Percentiles rank a stretch among this genome's conserved stretches.
phyloP scores from a whole-genome alignment of 2,797 vertebrate species.

The Crocidura indochinensis region DNA sequence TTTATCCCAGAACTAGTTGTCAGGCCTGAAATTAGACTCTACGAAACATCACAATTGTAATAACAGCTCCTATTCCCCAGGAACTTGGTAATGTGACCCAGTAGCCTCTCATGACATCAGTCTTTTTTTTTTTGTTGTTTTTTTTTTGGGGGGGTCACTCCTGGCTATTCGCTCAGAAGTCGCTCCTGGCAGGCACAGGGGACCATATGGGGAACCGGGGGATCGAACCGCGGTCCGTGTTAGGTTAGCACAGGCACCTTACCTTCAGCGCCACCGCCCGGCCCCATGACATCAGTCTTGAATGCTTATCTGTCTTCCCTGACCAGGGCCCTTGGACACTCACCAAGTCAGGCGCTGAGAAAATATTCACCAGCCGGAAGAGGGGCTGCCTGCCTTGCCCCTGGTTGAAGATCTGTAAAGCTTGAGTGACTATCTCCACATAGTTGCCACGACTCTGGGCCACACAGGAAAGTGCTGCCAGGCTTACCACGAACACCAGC shows the following conservation, averaged over 20 bases:
- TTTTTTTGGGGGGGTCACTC: too few relatives aligned
- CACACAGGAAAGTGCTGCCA: neutral
- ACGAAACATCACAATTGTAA: neutral
- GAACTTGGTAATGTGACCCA: too few relatives aligned
- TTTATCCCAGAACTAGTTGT: neutral
- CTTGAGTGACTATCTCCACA: neutral
- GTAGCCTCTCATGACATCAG: neutral
- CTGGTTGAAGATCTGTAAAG: accelerated
- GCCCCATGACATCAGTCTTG: too few relatives aligned
- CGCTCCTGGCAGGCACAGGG: too few relatives aligned
- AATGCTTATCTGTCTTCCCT: neutral
- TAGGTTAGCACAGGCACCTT: too few relatives aligned
- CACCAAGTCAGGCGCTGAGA: neutral
- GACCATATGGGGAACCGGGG: too few relatives aligned
- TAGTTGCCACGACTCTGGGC: neutral
- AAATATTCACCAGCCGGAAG: constrained; percentile 68
- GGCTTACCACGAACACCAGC: neutral
- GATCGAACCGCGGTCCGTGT: too few relatives aligned
- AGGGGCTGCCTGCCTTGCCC: neutral
- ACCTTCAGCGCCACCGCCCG: too few relatives aligned
- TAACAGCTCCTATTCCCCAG: neutral
- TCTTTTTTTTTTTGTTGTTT: too few relatives aligned
- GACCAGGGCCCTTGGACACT: neutral
- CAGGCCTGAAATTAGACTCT: neutral
- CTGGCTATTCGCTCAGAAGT: too few relatives aligned